These are phyloP conservation scores for Diplolepis rosae DNA, from an alignment of 2,888 invertebrate species.

Conservation along the genomic window DNA sequence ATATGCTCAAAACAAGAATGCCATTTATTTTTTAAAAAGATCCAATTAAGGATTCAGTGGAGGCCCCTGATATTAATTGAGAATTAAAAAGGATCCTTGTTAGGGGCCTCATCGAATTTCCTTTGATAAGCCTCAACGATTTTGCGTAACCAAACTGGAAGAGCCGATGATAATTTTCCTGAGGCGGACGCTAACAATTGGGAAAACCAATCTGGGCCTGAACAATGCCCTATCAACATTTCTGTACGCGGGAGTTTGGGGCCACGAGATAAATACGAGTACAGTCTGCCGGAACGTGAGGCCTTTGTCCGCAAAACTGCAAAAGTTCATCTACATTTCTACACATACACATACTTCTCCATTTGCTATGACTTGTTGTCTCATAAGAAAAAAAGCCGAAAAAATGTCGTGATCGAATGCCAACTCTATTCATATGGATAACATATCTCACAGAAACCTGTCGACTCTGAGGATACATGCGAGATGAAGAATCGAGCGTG, in stretches of 20 bases:
- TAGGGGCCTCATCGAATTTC: no score
- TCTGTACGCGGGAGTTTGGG: neutral
- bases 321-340: slow-evolving; percentile 65
- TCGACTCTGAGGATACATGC: neutral
- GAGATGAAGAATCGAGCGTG: neutral
- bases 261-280: slow-evolving; percentile 40
- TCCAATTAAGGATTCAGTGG: no score
- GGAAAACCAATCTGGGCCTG: no score
- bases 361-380: slow-evolving; percentile 50
- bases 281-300: slow-evolving; percentile 56
- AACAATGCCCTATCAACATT: no score
- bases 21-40: no score
- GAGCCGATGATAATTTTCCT: no score
- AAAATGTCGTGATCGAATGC: slow-evolving; percentile 7
- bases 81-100: no score
- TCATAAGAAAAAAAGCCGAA: slow-evolving; percentile 27
- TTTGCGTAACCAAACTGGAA: no score
- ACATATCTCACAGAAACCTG: slow-evolving; percentile 20
- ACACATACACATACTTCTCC: slow-evolving; percentile 55
- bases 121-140: no score
- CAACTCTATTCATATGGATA: slow-evolving; percentile 21
- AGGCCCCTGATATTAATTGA: no score
- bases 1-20: no score
- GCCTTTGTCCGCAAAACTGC: slow-evolving; percentile 60
- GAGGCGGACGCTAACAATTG: no score